Base-by-base conservation (phyloP, 2,888 invertebrate species). In the Endomychus coccineus region DNA sequence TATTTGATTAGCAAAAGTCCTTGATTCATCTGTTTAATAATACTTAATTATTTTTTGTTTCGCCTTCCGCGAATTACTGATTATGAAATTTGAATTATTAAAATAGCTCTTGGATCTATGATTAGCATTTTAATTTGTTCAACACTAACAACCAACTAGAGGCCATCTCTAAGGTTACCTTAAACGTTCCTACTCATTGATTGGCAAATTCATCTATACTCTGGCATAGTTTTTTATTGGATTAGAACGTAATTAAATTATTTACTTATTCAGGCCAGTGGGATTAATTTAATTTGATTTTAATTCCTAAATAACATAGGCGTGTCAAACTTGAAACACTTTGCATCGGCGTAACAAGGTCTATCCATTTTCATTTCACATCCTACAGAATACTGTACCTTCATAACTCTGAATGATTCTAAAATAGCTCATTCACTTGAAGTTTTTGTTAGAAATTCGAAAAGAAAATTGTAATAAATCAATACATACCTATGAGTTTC, bases 1-100 rank as follows among this genome's bases (percentile, higher is more conserved):
- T 36, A 34, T 42, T 44, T 44, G 41, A 44, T 44, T 42, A 42
- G 37, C 39, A 36, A 39, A 35, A 36, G 33, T 28, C 45, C 45
- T 45, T 45, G 45, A 41, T 45, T 41, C 28, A 24, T 34, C 34
- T 45, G 27, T 27, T 37, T 34, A 43, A 43, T 45, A 41, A 42
- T 39, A 36, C 30, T 27, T 29, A 39, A 38, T 40, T 38, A 43
- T 40, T 43, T 43, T 40, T 43, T 40, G 42, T 42, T 35, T 42
- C 37, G 34, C 42, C 39, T 42, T 44, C 42, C 40, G 39, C 31
- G 27, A 37, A 31, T 32, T 31, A 37, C 24, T 19, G 21, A 25
- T 27, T 38, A 34, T 40, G 34, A 40, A 42, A 42, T 44, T 44
- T 40, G 37, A 42, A 41, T 39, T 19, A 19, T 19, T 19, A 19